Evolutionary conservation across 2,888 invertebrate genomes (phyloP).

Genomic region (Tricholauxania praeusta): DNA sequence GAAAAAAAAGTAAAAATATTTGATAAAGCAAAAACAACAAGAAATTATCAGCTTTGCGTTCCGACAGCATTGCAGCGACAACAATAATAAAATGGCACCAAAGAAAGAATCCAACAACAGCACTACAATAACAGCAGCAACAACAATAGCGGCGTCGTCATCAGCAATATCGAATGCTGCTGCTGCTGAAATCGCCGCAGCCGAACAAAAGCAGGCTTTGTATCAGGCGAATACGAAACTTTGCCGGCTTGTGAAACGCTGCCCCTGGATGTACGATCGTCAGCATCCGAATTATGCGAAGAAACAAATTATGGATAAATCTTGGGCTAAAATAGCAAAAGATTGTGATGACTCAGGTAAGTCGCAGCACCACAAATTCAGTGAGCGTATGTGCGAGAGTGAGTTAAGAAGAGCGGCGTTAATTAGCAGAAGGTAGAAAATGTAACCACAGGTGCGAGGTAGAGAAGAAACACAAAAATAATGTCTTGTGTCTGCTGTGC

Average conservation of each 20-base stretch:
- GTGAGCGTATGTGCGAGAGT: neutral
- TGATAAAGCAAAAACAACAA: slow-evolving; percentile 24
- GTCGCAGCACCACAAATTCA: slow-evolving; percentile 31
- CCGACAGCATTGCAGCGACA: slow-evolving; percentile 18
- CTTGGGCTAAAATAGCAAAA: slow-evolving; percentile 52
- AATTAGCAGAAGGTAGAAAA: too few species aligned
- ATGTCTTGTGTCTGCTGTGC: too few species aligned
- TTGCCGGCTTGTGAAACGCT: slow-evolving; percentile 50
- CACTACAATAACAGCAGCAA: slow-evolving; percentile 33
- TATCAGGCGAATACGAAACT: slow-evolving; percentile 49
- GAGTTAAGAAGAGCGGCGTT: neutral
- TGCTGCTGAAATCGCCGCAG: slow-evolving; percentile 24
- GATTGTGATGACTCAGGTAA: slow-evolving; percentile 53
- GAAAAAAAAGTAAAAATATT: slow-evolving; percentile 32
- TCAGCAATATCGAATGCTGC: slow-evolving; percentile 8
- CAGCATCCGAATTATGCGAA: slow-evolving; percentile 51
- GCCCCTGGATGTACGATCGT: slow-evolving; percentile 54
- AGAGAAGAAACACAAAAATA: too few species aligned
- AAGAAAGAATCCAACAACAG: slow-evolving; percentile 40
- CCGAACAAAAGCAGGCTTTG: slow-evolving; percentile 47
- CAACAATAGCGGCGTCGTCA: slow-evolving; percentile 21
- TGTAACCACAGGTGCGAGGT: too few species aligned
- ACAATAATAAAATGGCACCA: slow-evolving; percentile 44
- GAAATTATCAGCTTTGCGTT: slow-evolving; percentile 25
- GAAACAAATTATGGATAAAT: slow-evolving; percentile 52